Percentiles rank a stretch among this genome's conserved stretches.
Conservation (phyloP, 2,113 vertebrate species). For the Istiophorus platypterus region DNA sequence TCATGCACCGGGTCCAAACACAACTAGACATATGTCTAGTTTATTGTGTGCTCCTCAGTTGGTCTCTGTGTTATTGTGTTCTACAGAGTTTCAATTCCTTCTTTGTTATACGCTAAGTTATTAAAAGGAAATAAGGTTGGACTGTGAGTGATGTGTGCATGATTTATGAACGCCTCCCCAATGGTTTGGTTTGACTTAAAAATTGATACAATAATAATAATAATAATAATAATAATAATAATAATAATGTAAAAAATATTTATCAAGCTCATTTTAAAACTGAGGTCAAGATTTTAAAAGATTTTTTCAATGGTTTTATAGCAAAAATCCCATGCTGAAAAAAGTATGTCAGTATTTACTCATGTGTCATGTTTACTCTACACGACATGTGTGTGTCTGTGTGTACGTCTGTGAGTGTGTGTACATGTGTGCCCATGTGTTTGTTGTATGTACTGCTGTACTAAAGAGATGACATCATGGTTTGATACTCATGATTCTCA, state of each 20-base stretch:
- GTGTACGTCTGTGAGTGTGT: background rate
- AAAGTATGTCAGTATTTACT: background rate
- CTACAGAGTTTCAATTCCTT: background rate
- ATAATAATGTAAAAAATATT: background rate
- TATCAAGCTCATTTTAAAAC: background rate
- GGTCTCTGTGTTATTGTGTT: background rate
- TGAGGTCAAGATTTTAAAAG: background rate
- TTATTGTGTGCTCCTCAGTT: background rate
- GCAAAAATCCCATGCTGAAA: background rate
- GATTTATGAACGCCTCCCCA: background rate
- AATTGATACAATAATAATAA: too few relatives aligned
- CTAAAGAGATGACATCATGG: slow-evolving; percentile 47
- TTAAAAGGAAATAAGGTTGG: background rate
- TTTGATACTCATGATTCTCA: slow-evolving; percentile 37
- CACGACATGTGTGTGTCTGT: background rate
- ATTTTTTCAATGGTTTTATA: background rate
- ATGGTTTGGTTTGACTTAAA: background rate
- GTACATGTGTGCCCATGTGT: background rate
- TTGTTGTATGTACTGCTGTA: background rate
- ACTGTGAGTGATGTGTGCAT: background rate
- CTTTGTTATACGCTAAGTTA: background rate
- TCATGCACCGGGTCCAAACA: background rate
- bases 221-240: too few relatives aligned
- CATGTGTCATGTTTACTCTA: too few relatives aligned
- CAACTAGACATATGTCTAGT: background rate